phyloP scores from a whole-genome alignment of 2,888 invertebrate species.

The Bembecia ichneumoniformis region DNA sequence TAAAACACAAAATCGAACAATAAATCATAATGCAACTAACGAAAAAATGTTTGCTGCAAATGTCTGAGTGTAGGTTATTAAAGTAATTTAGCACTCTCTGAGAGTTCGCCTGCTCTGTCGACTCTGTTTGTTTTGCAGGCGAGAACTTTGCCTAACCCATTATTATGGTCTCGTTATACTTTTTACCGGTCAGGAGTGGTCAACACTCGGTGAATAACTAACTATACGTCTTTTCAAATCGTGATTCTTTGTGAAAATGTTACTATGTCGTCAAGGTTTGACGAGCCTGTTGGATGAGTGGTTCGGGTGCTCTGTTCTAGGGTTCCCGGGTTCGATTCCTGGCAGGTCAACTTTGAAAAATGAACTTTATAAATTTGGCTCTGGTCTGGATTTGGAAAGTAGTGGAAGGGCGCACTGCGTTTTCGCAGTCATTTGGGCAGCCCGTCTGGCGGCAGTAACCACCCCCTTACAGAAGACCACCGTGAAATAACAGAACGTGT shows the following conservation, averaged over 20 bases:
- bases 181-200: constrained; percentile 44
- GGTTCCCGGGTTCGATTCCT: too few species aligned
- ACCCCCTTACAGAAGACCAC: too few species aligned
- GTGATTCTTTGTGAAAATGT: not conserved
- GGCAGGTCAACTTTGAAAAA: too few species aligned
- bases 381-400: too few species aligned
- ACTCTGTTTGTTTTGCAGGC: constrained; percentile 69
- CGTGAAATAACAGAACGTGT: too few species aligned
- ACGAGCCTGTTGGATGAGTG: too few species aligned
- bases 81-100: constrained; percentile 58
- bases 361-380: too few species aligned
- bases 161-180: constrained; percentile 64
- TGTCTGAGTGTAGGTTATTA: constrained; percentile 33
- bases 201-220: constrained; percentile 28
- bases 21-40: not conserved
- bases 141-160: constrained; percentile 67
- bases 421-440: too few species aligned
- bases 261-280: not conserved
- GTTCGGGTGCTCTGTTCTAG: too few species aligned
- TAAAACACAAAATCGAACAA: not conserved
- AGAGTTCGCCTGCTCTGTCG: constrained; percentile 42
- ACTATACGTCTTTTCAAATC: not conserved
- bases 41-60: not conserved
- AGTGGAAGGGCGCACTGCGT: too few species aligned
- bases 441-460: too few species aligned